A percentile compares a stretch with the other conserved stretches of the same genome.
Conservation (phyloP, 2,113 vertebrate species). For the Etia nguti region DNA sequence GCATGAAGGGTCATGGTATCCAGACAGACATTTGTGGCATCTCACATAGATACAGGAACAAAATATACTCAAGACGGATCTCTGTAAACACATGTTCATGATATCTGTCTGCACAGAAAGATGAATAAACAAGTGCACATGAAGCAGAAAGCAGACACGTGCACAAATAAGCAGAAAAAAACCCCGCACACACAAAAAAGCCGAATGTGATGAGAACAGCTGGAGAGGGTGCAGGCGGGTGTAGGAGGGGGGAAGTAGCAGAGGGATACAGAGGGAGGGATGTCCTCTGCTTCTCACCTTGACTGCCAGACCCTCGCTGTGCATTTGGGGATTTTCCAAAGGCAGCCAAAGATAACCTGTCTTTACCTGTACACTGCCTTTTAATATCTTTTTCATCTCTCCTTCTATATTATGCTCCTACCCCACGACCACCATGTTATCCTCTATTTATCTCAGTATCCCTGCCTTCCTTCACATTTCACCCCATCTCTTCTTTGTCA, state of each 20-base stretch:
- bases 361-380: neutral
- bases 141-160: neutral
- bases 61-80: neutral
- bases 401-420: neutral
- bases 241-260: slow-evolving; percentile 22
- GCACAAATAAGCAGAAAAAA: slow-evolving; percentile 1
- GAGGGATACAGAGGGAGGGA: slow-evolving; percentile 8
- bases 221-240: slow-evolving; percentile 47
- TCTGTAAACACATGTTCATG: neutral
- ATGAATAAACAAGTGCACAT: neutral
- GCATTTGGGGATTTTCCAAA: slow-evolving; percentile 74
- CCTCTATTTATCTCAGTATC: neutral
- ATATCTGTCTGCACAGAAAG: neutral
- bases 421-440: neutral
- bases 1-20: neutral
- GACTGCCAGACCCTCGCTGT: slow-evolving; percentile 58
- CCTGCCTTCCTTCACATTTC: neutral
- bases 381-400: neutral
- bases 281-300: slow-evolving; percentile 76
- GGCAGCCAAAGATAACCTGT: slow-evolving; percentile 14
- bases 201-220: slow-evolving; percentile 60
- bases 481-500: neutral
- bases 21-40: neutral
- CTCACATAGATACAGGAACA: neutral
- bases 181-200: neutral